Percentiles rank a stretch among this genome's conserved stretches.
Evolutionary conservation across 2,888 invertebrate genomes (phyloP).

Genomic region (Dione juno): DNA sequence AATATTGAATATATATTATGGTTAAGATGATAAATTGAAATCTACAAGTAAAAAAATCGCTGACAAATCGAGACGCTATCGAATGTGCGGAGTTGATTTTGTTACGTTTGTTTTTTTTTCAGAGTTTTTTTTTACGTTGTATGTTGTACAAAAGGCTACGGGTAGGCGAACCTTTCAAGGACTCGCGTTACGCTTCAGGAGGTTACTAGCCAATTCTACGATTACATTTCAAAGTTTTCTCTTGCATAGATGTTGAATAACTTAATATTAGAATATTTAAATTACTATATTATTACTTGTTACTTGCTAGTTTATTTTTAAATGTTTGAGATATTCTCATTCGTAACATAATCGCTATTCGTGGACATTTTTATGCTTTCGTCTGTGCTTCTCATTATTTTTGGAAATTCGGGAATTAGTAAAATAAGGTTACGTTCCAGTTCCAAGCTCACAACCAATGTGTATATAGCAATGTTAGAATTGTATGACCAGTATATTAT

Average conservation of each 20-base stretch:
- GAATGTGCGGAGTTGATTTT: conserved; percentile 59
- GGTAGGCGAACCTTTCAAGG: conserved; percentile 79
- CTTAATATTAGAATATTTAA: not conserved
- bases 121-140: conserved; percentile 58
- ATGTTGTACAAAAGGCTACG: conserved; percentile 64
- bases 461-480: too few species aligned
- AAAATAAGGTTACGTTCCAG: too few species aligned
- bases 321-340: too few species aligned
- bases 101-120: conserved; percentile 61
- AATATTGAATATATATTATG: conserved; percentile 55
- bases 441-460: too few species aligned
- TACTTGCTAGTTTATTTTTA: too few species aligned
- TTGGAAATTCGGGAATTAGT: too few species aligned
- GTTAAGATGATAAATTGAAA: conserved; percentile 71
- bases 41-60: conserved; percentile 63
- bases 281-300: too few species aligned
- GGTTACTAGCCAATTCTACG: conserved; percentile 48
- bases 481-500: conserved; percentile 2
- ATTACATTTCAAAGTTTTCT: conserved; percentile 43
- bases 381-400: too few species aligned
- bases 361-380: too few species aligned
- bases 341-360: too few species aligned
- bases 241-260: conserved; percentile 28
- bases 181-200: conserved; percentile 73
- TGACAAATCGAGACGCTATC: conserved; percentile 73